A percentile compares a stretch with the other conserved stretches of the same genome.
Evolutionary conservation across 2,113 vertebrate species (phyloP).

Genomic region (Carettochelys insculpta): DNA sequence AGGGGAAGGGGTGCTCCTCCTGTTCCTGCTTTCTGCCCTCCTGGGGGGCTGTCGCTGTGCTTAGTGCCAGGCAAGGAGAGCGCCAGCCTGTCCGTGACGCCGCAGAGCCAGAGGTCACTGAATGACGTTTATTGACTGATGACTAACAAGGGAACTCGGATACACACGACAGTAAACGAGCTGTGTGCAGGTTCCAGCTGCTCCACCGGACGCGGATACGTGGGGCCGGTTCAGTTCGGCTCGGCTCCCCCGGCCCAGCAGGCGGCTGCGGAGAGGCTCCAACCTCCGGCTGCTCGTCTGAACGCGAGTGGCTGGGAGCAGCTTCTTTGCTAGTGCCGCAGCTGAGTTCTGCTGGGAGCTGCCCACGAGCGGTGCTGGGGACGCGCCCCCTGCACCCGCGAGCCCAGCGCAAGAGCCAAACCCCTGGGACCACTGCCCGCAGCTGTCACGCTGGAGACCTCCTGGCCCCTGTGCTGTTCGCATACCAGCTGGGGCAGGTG

Average conservation of each 20-base stretch:
- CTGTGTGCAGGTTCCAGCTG: not conserved
- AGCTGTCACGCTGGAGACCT: not conserved
- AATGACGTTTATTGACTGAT: constrained; percentile 8
- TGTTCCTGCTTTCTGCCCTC: not conserved
- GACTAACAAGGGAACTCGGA: not conserved
- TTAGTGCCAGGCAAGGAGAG: not conserved
- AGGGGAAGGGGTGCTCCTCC: not conserved
- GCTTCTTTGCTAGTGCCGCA: not conserved
- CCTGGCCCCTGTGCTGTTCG: not conserved
- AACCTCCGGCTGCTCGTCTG: not conserved
- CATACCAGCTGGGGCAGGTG: not conserved
- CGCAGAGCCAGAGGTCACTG: not conserved
- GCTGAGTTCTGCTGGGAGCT: not conserved
- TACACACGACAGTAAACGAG: not conserved
- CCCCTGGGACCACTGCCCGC: too few species aligned
- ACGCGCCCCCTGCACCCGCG: not conserved
- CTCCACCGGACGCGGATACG: not conserved
- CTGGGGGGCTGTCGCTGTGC: not conserved
- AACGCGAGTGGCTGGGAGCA: not conserved
- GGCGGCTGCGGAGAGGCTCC: not conserved
- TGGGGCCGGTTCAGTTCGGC: not conserved
- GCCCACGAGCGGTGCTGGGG: not conserved
- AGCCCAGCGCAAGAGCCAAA: too few species aligned
- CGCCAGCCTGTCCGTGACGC: not conserved
- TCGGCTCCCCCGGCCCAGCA: too few species aligned